Evolutionary conservation across 2,797 vertebrate species (phyloP).

Genomic region (Agapornis canus): DNA sequence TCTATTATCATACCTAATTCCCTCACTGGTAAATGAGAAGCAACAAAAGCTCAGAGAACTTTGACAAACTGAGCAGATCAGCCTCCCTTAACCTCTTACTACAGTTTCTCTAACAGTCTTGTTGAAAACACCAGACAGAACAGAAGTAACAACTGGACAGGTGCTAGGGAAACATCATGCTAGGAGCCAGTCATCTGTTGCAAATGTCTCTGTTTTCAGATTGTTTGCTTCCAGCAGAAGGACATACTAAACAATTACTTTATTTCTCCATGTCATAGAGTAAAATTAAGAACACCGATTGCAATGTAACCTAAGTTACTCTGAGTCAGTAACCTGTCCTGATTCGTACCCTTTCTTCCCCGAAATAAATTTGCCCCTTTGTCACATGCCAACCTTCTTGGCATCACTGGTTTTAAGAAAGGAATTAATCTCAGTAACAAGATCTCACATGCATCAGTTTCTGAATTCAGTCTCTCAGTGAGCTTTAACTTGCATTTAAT

Average conservation of each 20-base stretch:
- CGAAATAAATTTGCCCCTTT: not conserved
- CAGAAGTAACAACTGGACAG: not conserved
- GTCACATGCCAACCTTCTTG: not conserved
- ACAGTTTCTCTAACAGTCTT: not conserved
- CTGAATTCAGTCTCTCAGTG: not conserved
- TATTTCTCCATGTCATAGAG: not conserved
- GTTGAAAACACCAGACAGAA: not conserved
- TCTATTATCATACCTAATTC: not conserved
- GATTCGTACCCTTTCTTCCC: not conserved
- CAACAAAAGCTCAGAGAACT: not conserved
- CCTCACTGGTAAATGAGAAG: not conserved
- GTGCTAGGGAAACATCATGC: not conserved
- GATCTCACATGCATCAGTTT: not conserved
- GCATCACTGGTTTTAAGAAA: not conserved
- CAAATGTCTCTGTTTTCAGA: not conserved
- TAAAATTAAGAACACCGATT: not conserved
- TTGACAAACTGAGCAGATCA: not conserved
- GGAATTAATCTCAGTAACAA: not conserved
- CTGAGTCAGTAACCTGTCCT: not conserved
- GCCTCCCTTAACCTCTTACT: not conserved
- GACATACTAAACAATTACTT: rapidly evolving
- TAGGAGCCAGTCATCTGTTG: not conserved
- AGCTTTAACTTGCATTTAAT: not conserved
- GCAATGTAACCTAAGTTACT: not conserved
- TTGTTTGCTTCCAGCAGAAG: not conserved